Evolutionary conservation across 2,797 vertebrate genomes (phyloP).

Genomic region (Epinephelus malabaricus): DNA sequence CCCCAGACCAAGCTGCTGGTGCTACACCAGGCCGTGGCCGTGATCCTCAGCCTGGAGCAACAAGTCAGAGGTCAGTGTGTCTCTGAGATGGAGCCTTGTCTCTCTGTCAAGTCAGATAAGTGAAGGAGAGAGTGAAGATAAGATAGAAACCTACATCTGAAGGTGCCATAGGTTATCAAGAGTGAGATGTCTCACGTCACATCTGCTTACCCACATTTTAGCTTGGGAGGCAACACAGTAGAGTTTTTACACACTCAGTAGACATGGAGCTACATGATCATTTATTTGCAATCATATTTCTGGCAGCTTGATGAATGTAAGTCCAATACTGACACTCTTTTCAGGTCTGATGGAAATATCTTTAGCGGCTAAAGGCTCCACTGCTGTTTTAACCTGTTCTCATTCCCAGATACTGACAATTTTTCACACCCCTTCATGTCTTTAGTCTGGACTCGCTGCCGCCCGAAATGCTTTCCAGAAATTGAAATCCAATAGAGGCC

Average conservation of each 20-base stretch:
- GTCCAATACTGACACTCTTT: not conserved
- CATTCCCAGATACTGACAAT: no score
- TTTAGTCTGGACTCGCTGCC: no score
- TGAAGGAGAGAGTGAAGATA: not conserved
- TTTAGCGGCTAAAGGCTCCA: no score
- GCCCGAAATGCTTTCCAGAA: no score
- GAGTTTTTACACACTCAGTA: not conserved
- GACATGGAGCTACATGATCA: not conserved
- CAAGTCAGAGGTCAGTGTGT: slow-evolving; percentile 92
- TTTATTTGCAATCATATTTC: not conserved
- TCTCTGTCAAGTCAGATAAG: slow-evolving; percentile 1
- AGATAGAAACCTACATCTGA: not conserved
- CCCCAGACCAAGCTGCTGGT: slow-evolving; percentile 98
- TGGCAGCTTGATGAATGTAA: not conserved
- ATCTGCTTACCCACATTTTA: not conserved
- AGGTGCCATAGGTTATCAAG: no score
- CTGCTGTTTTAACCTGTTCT: no score
- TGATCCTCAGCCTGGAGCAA: slow-evolving; percentile 97
- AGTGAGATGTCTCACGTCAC: not conserved
- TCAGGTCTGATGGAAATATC: not conserved
- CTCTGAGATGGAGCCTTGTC: not conserved
- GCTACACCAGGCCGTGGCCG: slow-evolving; percentile 96
- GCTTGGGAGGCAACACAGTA: slow-evolving; percentile 11
- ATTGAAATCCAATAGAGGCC: no score
- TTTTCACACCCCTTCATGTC: no score